Conservation (phyloP, 37 sponge, comb jelly and placozoan genomes). For the Agelas oroides region DNA sequence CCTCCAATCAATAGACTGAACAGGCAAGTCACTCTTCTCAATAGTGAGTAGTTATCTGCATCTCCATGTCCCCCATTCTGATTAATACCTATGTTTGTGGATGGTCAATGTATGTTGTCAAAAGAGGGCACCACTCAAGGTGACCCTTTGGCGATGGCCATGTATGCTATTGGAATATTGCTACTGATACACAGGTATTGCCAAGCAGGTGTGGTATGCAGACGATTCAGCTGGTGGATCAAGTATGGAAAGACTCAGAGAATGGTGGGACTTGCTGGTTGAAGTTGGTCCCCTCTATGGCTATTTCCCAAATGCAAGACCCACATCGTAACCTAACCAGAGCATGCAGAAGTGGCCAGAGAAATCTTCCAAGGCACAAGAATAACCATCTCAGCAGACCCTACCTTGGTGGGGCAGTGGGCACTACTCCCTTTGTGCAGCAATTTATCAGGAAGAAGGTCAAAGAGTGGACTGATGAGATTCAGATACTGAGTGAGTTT, state of each 20-base stretch:
- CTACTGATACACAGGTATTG: no score
- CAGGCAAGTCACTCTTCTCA: constrained; percentile 14
- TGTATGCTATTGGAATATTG: no score
- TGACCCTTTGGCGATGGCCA: constrained; percentile 41
- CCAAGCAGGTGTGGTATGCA: constrained; percentile 61
- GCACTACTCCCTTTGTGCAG: background rate
- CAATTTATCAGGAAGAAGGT: background rate
- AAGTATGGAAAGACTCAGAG: no score
- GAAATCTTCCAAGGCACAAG: background rate
- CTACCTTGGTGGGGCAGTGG: background rate
- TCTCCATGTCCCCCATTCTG: constrained; percentile 2
- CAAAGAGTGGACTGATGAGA: background rate
- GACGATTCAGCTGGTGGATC: constrained; percentile 45
- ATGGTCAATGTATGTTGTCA: constrained; percentile 31
- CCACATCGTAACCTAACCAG: no score
- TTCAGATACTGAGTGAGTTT: background rate
- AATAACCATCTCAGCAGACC: background rate
- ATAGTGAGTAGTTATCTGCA: no score
- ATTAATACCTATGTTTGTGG: constrained; percentile 36
- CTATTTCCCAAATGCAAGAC: constrained; percentile 49
- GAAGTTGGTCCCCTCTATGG: constrained; percentile 36
- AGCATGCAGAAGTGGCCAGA: no score
- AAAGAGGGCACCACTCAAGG: constrained; percentile 52
- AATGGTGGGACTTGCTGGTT: constrained; percentile 24
- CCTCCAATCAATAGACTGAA: no score